Base-by-base conservation (phyloP, 2,888 invertebrate genomes). In the Mythimna pallens region DNA sequence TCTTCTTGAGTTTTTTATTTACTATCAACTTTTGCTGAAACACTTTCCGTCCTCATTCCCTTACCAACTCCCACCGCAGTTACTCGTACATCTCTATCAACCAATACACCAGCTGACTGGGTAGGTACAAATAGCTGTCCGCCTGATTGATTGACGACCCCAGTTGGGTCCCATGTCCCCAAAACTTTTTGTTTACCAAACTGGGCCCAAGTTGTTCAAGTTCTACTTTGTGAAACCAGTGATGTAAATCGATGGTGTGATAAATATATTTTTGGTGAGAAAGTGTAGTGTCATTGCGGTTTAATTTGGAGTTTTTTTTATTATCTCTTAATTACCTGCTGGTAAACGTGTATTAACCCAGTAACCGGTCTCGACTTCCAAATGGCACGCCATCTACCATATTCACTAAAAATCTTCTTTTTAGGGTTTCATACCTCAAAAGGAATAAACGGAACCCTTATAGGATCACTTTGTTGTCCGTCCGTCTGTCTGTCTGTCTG, bases 141-240 rank as follows among this genome's bases (percentile, higher is more conserved):
- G 70, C 70, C 75, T 90, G 93, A 93, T 93, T 93, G 93, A 93
- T 93, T 85, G 92, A 93, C 92, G 92, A 82, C 85, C 81, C 88
- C 88, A 88, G 90, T 91, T 90, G 80, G 79, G 82, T 84, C 86
- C 82, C 86, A 85, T 88, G 87, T 87, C 90, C 88, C 86, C 62
- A 87, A 74, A 92, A 93, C 84, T 93, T 94, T 93, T 93, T 93
- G 93, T 92, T 92, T 92, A 89, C 89, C 76, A 80, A 81, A 86
- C 88, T 82, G 80, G 66, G 71, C 36, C 17, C 73, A 77, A 87
- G 83, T 87, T 85, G 73, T 47, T 61, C 68, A 86, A 89, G 83
- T 90, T 89, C 75, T 36, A 78, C 66, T 72, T 78, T 52, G 76
- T 78, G 65, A 65, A 55, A 64, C 68, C 61, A 52, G 67, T 84